phyloP scores from a whole-genome alignment of 2,113 vertebrate species.

The Rutilus rutilus region DNA sequence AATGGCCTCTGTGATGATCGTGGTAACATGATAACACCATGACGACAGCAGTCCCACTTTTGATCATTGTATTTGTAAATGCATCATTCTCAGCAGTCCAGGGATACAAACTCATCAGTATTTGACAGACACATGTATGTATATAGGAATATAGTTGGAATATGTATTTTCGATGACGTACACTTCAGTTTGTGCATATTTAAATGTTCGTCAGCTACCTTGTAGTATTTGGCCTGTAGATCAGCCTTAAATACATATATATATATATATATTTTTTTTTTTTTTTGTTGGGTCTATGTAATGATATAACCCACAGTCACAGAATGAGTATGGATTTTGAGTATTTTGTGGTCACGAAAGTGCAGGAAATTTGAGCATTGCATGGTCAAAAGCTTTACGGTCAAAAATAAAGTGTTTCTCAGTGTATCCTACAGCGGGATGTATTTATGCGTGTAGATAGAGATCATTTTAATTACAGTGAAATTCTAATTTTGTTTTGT shows the following conservation, averaged over 20 bases:
- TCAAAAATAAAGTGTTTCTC: conserved; percentile 64
- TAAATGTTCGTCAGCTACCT: conserved; percentile 73
- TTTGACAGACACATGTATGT: conserved; percentile 75
- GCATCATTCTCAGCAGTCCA: conserved; percentile 68
- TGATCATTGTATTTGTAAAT: background rate
- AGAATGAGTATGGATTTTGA: background rate
- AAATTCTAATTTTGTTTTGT: conserved; percentile 12
- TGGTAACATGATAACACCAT: background rate
- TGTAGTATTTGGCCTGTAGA: conserved; percentile 70
- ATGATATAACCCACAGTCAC: conserved; percentile 26
- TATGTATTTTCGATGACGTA: conserved; percentile 71
- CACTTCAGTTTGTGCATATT: conserved; percentile 70
- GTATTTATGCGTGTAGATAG: conserved; percentile 74
- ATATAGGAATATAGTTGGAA: conserved; percentile 68
- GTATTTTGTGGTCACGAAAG: background rate
- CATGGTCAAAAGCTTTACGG: conserved; percentile 80
- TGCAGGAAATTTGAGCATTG: conserved; percentile 66
- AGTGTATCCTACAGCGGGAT: conserved; percentile 57
- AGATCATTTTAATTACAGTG: conserved; percentile 67
- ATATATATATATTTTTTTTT: conserved; percentile 22
- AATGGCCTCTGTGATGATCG: background rate
- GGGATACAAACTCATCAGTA: conserved; percentile 79
- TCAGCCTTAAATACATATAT: conserved; percentile 51
- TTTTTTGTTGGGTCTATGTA: conserved; percentile 56
- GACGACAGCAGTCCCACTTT: background rate